These are phyloP conservation scores for Aythya baeri DNA, from an alignment of 2,113 vertebrate genomes.

Conservation along the genomic window DNA sequence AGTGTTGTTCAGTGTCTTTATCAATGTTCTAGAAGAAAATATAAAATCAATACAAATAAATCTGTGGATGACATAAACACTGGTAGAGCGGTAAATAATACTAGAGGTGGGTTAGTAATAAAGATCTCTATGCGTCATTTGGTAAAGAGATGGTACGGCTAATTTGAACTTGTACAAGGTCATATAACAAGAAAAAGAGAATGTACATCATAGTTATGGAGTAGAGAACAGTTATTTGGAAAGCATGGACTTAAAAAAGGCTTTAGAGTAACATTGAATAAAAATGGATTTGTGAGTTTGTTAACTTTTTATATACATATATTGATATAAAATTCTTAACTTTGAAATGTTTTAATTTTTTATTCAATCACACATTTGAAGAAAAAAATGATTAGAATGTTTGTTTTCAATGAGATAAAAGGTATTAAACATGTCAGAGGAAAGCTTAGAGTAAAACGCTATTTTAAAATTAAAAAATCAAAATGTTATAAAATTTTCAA, in stretches of 20 bases:
- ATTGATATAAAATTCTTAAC: neutral
- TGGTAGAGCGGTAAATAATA: neutral
- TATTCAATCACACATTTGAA: neutral
- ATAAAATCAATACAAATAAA: conserved; percentile 22
- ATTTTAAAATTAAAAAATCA: neutral
- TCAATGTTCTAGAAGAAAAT: neutral
- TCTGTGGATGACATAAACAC: neutral
- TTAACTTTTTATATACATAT: neutral
- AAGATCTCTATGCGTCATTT: neutral
- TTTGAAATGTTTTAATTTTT: neutral
- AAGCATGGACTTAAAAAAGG: neutral
- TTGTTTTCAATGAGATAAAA: neutral
- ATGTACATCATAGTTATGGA: neutral
- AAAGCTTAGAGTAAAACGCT: neutral
- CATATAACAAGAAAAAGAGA: neutral
- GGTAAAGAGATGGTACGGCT: neutral
- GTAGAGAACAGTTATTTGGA: neutral
- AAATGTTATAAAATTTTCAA: neutral
- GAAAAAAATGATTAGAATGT: neutral
- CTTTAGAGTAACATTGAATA: neutral
- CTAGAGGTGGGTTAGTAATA: neutral
- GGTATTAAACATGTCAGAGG: neutral
- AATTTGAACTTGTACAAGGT: neutral
- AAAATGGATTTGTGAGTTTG: neutral
- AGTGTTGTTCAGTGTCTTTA: neutral